phyloP scores from a whole-genome alignment of 2,113 vertebrate species.

The Oriolus oriolus region DNA sequence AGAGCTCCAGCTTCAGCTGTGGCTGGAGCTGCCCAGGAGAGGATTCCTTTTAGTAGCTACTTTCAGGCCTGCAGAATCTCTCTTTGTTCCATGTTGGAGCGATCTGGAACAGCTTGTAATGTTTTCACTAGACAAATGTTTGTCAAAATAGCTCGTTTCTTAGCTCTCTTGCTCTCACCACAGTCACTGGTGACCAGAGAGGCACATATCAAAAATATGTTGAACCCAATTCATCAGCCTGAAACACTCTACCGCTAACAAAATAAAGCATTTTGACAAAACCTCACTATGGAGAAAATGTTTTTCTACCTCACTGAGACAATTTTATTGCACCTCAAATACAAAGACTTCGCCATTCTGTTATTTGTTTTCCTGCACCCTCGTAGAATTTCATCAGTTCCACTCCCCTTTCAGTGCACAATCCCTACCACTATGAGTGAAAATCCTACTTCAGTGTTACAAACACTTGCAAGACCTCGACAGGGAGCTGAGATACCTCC shows the following conservation, averaged over 20 bases:
- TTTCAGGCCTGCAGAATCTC: not conserved
- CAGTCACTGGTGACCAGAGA: not conserved
- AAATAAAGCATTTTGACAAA: not conserved
- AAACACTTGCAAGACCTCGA: not conserved
- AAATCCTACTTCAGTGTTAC: not conserved
- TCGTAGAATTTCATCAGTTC: not conserved
- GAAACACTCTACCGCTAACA: not conserved
- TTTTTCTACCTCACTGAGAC: not conserved
- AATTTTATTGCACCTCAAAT: not conserved
- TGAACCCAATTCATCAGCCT: not conserved
- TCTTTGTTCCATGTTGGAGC: not conserved
- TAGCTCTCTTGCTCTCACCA: not conserved
- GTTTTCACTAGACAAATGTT: not conserved
- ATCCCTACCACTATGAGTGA: not conserved
- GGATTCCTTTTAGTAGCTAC: not conserved
- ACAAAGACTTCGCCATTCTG: not conserved
- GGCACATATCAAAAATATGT: not conserved
- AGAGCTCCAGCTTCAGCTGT: not conserved
- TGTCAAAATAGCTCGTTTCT: not conserved
- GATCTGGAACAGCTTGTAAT: not conserved
- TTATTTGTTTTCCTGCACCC: not conserved
- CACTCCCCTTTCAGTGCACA: not conserved
- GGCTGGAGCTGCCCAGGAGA: not conserved
- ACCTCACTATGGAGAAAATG: not conserved
- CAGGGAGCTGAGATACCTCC: not conserved